These are phyloP conservation scores for Uropetala carovei DNA, from an alignment of 2,888 invertebrate genomes.

Conservation along the genomic window DNA sequence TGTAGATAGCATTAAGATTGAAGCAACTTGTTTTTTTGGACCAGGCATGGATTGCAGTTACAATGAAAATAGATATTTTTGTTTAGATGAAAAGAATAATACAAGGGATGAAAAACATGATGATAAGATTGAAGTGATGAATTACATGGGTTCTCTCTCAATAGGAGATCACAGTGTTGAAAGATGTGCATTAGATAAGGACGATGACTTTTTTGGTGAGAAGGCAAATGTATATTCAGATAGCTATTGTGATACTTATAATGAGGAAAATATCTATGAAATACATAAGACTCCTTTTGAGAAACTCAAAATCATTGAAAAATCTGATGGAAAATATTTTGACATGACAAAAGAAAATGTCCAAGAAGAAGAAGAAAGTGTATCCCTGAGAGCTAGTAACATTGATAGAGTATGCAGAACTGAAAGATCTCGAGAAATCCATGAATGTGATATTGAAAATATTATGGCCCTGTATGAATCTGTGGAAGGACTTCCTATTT, in stretches of 20 bases:
- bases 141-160: no score
- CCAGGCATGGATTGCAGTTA: constrained; percentile 52
- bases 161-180: no score
- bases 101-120: not conserved
- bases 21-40: constrained; percentile 45
- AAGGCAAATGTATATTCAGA: no score
- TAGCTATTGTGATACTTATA: no score
- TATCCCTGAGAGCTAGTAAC: not conserved
- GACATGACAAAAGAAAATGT: not conserved
- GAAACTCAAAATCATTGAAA: no score
- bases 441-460: not conserved
- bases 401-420: constrained; percentile 26
- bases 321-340: not conserved
- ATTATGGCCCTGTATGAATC: not conserved
- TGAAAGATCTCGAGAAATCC: constrained; percentile 40
- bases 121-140: not conserved
- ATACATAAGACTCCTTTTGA: no score
- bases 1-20: constrained; percentile 36
- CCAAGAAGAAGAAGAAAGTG: not conserved
- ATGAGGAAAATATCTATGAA: no score
- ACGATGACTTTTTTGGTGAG: no score
- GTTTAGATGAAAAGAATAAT: not conserved
- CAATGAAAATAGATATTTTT: constrained; percentile 40
- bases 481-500: not conserved
- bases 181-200: no score